Evolutionary conservation across 2,888 invertebrate genomes (phyloP), one percentile per base, ranked within the genome.

Genomic region (Drosophila ezoana): DNA sequence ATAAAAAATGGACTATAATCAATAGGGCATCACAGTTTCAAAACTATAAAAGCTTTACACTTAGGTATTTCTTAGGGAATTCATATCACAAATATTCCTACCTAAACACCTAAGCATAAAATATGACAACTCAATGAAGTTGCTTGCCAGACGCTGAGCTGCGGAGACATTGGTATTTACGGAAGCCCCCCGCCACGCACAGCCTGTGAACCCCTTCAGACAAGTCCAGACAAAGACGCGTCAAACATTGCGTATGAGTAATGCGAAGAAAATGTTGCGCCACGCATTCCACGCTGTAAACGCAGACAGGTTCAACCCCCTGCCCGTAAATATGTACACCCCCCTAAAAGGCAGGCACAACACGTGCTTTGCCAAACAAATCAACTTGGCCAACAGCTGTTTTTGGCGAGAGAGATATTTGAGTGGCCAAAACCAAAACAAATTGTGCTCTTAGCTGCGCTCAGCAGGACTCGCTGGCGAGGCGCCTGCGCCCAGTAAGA

Each of bases 221-320:
- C 43, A 35, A 8, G 59, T 67, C 20, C 64, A 76, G 69, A 72
- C 68, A 40, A 60, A 62, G 65, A 37, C 66, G 64, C 69, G 84
- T 79, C 72, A 52, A 65, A 72, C 76, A 47, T 33, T 70, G 81
- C 86, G 82, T 86, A 86, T 86, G 86, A 76, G 84, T 73, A 86
- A 83, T 63, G 73, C 49, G 43, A 57, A 61, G 52, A 44, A 49
- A 57, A 49, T 62, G 48, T 28, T 49, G 37, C 38, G 16, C 32
- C 44, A 32, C 71, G 65, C 72, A 73, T 73, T 74, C 64, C 74
- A 8, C 43, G 56, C 23, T 11, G 10, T 28, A 35, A 59, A 58
- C 66, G 67, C 72, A 76, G 76, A 76, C 71, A 40, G 41, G 35
- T 47, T 47, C 38, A 35, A 48, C 54, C 13, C 13, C 10, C 20